Percentiles rank a stretch among this genome's conserved stretches.
Evolutionary conservation across 2,797 vertebrate species (phyloP).

Genomic region (Gymnothorax javanicus): DNA sequence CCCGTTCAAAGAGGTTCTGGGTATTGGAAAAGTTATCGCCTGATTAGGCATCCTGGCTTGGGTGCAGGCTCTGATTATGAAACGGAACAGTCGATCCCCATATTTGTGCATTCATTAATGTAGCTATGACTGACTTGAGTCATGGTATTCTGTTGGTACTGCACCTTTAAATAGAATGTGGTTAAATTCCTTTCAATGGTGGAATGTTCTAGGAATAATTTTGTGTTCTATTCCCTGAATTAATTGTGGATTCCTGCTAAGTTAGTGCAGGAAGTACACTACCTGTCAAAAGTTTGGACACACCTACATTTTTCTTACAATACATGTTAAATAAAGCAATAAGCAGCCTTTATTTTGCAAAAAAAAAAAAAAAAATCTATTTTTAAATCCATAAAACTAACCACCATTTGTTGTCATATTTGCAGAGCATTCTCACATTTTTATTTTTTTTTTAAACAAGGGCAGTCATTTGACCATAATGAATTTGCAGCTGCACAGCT

Average conservation of each 20-base stretch:
- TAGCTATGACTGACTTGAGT: no score
- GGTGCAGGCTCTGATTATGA: background rate
- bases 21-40: background rate
- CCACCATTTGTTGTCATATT: no score
- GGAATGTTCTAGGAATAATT: background rate
- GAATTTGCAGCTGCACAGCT: no score
- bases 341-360: no score
- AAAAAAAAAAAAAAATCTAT: no score
- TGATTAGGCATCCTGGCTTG: background rate
- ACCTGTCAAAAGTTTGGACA: no score
- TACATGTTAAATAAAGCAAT: no score
- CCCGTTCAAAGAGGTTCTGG: background rate
- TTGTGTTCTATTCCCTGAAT: background rate
- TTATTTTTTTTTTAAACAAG: no score
- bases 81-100: background rate
- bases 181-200: background rate
- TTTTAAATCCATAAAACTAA: no score
- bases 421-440: no score
- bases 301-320: no score
- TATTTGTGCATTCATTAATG: background rate
- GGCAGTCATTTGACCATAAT: no score
- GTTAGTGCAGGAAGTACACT: background rate
- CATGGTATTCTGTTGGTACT: background rate
- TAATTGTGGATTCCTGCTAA: background rate
- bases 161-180: background rate